phyloP scores from a whole-genome alignment of 2,797 vertebrate genomes.

The Champsocephalus esox region DNA sequence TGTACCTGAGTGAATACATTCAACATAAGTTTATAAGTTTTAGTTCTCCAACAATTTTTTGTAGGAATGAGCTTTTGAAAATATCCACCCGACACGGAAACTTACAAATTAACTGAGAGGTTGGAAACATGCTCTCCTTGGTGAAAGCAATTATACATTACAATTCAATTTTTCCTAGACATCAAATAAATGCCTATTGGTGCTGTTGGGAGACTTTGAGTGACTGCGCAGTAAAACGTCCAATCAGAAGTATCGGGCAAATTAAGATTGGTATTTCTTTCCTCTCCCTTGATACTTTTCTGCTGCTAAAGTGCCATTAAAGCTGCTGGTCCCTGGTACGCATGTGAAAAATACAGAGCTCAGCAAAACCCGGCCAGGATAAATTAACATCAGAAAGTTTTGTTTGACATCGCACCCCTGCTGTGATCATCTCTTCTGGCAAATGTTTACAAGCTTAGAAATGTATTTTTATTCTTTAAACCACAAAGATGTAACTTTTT shows the following conservation, averaged over 20 bases:
- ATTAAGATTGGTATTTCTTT: slow-evolving; percentile 18
- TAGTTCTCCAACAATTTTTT: neutral
- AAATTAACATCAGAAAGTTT: slow-evolving; percentile 21
- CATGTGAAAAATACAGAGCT: slow-evolving; percentile 30
- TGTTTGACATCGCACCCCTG: slow-evolving; percentile 18
- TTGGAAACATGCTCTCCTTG: neutral
- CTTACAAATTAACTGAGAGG: neutral
- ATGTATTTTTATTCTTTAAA: neutral
- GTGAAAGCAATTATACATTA: neutral
- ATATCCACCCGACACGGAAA: neutral
- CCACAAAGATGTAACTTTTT: neutral
- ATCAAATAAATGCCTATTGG: neutral
- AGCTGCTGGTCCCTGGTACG: slow-evolving; percentile 34
- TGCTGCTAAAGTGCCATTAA: slow-evolving; percentile 24
- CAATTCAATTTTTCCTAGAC: neutral
- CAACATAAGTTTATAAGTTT: neutral
- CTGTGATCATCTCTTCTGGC: neutral
- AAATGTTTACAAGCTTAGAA: neutral
- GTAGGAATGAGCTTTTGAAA: neutral
- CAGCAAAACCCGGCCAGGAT: slow-evolving; percentile 28
- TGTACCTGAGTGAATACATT: no score
- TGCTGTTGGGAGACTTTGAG: neutral
- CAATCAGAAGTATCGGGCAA: neutral
- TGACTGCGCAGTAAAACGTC: neutral
- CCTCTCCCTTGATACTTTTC: slow-evolving; percentile 20